A percentile compares a stretch with the other conserved stretches of the same genome.
Conservation (phyloP, 2,113 vertebrate genomes). For the Pantherophis guttatus region DNA sequence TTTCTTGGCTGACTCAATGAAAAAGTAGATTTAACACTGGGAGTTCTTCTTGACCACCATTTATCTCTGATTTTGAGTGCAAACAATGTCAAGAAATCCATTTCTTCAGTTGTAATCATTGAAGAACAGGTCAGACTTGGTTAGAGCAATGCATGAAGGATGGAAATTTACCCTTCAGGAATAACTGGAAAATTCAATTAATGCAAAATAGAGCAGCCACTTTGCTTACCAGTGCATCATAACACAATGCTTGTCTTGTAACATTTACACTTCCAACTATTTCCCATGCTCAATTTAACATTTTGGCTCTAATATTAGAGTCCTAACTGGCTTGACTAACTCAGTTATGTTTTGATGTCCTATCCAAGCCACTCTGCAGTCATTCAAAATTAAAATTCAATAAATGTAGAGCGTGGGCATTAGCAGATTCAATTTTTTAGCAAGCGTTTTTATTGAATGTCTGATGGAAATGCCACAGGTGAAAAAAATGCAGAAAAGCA, state of each 20-base stretch:
- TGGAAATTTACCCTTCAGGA: not conserved
- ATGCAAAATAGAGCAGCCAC: not conserved
- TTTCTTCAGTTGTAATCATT: not conserved
- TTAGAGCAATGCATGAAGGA: not conserved
- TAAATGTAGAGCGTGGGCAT: not conserved
- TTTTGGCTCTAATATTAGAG: not conserved
- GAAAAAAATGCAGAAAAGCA: not conserved
- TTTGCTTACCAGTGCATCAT: not conserved
- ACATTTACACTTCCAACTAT: not conserved
- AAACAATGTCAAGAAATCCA: not conserved
- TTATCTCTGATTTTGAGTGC: not conserved
- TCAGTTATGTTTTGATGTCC: not conserved
- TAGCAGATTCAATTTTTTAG: not conserved
- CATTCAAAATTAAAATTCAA: not conserved
- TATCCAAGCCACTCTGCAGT: not conserved
- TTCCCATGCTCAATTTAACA: not conserved
- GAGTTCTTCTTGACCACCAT: not conserved
- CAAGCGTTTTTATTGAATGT: not conserved
- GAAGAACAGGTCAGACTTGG: not conserved
- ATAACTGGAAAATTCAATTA: not conserved
- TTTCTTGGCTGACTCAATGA: not conserved
- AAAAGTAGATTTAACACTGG: not conserved
- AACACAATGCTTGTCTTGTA: not conserved
- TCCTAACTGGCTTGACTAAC: not conserved
- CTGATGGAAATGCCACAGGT: not conserved